These are phyloP conservation scores for Pseudorasbora parva DNA, from an alignment of 2,113 vertebrate species.

Conservation along the genomic window DNA sequence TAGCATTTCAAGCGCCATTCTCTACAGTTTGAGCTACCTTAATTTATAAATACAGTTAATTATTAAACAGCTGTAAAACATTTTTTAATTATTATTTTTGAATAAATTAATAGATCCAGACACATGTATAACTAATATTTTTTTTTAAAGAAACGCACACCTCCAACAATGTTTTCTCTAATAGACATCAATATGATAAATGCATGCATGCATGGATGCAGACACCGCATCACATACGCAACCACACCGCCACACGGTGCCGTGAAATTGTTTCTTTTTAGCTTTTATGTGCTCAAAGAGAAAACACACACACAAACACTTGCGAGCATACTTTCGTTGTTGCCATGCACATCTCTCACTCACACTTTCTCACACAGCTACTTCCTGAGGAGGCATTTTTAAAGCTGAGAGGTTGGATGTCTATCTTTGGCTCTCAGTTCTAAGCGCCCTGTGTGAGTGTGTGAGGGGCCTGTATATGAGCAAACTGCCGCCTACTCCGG, in stretches of 20 bases:
- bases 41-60: too few species aligned
- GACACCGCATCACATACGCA: slow-evolving; percentile 8
- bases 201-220: slow-evolving; percentile 29
- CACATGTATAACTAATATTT: not conserved
- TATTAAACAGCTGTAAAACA: too few species aligned
- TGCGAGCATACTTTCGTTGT: slow-evolving; percentile 3
- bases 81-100: not conserved
- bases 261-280: slow-evolving; percentile 29
- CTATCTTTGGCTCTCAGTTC: slow-evolving; percentile 78
- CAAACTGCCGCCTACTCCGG: slow-evolving; percentile 76
- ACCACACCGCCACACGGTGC: not conserved
- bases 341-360: slow-evolving; percentile 17
- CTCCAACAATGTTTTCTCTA: not conserved
- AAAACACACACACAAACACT: slow-evolving; percentile 20
- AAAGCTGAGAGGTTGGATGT: slow-evolving; percentile 75
- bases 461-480: slow-evolving; percentile 74
- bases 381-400: slow-evolving; percentile 73
- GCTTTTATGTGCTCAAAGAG: not conserved
- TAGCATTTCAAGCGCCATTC: too few species aligned
- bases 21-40: too few species aligned
- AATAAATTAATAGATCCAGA: not conserved
- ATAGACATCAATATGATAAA: not conserved
- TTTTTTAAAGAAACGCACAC: not conserved
- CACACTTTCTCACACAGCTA: slow-evolving; percentile 62
- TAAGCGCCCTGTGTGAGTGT: slow-evolving; percentile 71